A percentile compares a stretch with the other conserved stretches of the same genome.
phyloP scores from a whole-genome alignment of 2,888 invertebrate species.

The Muschampia plurimacula region DNA sequence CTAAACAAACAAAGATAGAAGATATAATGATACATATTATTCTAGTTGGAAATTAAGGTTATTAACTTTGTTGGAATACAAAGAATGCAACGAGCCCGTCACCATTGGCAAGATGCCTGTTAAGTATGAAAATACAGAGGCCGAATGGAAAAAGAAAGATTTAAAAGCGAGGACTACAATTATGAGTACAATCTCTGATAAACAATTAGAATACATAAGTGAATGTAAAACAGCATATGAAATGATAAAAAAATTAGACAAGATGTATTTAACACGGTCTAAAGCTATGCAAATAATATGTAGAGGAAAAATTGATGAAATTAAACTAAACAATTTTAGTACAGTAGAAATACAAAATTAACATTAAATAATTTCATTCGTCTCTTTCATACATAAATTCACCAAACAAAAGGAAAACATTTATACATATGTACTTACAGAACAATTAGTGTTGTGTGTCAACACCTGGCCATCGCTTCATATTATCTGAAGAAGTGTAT shows the following conservation, averaged over 20 bases:
- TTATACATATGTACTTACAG: too few species aligned
- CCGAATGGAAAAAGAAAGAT: background rate
- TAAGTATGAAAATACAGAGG: background rate
- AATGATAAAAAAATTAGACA: conserved; percentile 47
- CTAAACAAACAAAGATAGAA: conserved; percentile 33
- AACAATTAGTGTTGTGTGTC: too few species aligned
- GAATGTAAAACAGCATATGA: conserved; percentile 44
- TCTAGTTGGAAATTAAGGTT: conserved; percentile 50
- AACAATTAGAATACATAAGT: conserved; percentile 32
- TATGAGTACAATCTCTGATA: background rate
- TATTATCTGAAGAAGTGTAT: background rate
- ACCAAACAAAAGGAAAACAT: too few species aligned
- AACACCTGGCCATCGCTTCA: background rate
- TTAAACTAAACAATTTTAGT: conserved; percentile 48
- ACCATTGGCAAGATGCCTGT: background rate
- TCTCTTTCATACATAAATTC: too few species aligned
- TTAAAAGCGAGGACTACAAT: conserved; percentile 8
- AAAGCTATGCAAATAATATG: conserved; percentile 51
- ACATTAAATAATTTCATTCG: too few species aligned
- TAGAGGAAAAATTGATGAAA: conserved; percentile 49
- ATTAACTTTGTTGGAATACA: conserved; percentile 47
- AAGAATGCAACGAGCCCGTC: conserved; percentile 47
- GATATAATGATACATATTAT: conserved; percentile 48
- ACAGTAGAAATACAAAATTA: conserved; percentile 38
- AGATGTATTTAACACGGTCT: conserved; percentile 48